These are phyloP conservation scores for Pomacea canaliculata DNA, from an alignment of 2,888 invertebrate species.

Conservation along the genomic window DNA sequence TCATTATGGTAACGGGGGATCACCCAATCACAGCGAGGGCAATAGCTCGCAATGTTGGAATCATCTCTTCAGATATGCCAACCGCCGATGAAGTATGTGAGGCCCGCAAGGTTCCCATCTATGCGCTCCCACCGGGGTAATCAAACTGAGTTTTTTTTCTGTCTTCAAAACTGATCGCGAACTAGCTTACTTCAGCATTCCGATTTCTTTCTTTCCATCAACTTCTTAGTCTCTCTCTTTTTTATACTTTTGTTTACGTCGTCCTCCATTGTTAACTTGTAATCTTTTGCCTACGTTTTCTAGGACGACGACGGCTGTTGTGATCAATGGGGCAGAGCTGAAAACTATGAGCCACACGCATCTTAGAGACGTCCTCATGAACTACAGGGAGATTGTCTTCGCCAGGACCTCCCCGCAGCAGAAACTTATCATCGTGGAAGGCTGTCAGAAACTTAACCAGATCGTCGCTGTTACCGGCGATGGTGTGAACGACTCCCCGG, in stretches of 20 bases:
- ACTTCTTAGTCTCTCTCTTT: too few relatives aligned
- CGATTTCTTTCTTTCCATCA: too few relatives aligned
- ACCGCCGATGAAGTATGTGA: slow-evolving; percentile 31
- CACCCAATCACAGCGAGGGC: slow-evolving; percentile 39
- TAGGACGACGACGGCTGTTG: slow-evolving; percentile 70
- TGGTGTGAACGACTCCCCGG: slow-evolving; percentile 90
- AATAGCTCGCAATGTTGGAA: slow-evolving; percentile 34
- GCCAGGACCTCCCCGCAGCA: slow-evolving; percentile 93
- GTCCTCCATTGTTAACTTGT: too few relatives aligned
- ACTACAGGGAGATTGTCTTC: slow-evolving; percentile 96
- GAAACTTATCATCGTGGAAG: slow-evolving; percentile 86
- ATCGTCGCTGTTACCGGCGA: slow-evolving; percentile 90
- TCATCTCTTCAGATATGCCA: slow-evolving; percentile 26
- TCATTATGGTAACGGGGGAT: slow-evolving; percentile 39
- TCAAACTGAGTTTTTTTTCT: not conserved
- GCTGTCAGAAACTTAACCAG: slow-evolving; percentile 85
- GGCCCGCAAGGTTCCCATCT: slow-evolving; percentile 5
- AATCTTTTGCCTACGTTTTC: not conserved
- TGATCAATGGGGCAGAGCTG: slow-evolving; percentile 75
- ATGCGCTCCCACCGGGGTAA: slow-evolving; percentile 66
- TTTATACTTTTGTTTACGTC: too few relatives aligned
- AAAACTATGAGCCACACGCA: slow-evolving; percentile 86
- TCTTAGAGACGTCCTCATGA: slow-evolving; percentile 89
- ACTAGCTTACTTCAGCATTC: too few relatives aligned
- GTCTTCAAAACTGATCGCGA: too few relatives aligned